phyloP scores from a whole-genome alignment of 1,140 invertebrate species.

The Drosophila suzukii region DNA sequence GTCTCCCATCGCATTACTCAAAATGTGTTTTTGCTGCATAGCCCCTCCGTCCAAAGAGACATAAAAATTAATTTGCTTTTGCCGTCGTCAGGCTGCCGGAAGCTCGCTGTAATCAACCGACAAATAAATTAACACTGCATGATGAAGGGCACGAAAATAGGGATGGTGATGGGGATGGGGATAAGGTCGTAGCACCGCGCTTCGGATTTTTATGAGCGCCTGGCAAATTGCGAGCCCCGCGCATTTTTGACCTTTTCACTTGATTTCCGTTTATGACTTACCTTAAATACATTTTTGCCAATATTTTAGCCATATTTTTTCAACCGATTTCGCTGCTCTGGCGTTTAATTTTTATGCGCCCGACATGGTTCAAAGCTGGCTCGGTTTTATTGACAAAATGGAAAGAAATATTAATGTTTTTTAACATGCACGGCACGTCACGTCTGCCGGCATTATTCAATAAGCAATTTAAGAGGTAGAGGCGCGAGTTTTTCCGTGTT shows the following conservation, averaged over 20 bases:
- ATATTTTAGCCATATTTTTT: constrained; percentile 30
- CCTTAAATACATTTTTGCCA: constrained; percentile 27
- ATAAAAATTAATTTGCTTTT: constrained; percentile 81
- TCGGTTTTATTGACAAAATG: constrained; percentile 27
- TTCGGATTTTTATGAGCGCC: constrained; percentile 38
- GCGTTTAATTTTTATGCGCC: constrained; percentile 63
- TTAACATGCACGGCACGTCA: constrained; percentile 58
- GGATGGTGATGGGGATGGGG: not conserved
- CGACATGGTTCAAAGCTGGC: constrained; percentile 19
- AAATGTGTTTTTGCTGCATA: constrained; percentile 50
- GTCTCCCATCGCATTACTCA: constrained; percentile 67
- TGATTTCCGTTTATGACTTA: constrained; percentile 75
- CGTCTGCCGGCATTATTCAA: constrained; percentile 59
- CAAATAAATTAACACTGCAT: constrained; percentile 77
- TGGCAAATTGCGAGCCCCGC: constrained; percentile 69
- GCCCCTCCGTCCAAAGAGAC: constrained; percentile 49
- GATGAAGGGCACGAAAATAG: constrained; percentile 7
- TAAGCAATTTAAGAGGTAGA: constrained; percentile 39
- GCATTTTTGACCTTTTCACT: constrained; percentile 72
- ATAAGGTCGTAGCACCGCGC: constrained; percentile 10
- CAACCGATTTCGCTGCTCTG: not conserved
- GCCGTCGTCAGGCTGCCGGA: constrained; percentile 70
- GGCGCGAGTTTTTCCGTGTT: not conserved
- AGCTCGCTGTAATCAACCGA: constrained; percentile 78
- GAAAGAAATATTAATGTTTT: constrained; percentile 45